Percentiles rank a stretch among this genome's conserved stretches.
These are phyloP conservation scores for Budorcas taxicolor DNA, from an alignment of 2,113 vertebrate genomes.

Conservation along the genomic window DNA sequence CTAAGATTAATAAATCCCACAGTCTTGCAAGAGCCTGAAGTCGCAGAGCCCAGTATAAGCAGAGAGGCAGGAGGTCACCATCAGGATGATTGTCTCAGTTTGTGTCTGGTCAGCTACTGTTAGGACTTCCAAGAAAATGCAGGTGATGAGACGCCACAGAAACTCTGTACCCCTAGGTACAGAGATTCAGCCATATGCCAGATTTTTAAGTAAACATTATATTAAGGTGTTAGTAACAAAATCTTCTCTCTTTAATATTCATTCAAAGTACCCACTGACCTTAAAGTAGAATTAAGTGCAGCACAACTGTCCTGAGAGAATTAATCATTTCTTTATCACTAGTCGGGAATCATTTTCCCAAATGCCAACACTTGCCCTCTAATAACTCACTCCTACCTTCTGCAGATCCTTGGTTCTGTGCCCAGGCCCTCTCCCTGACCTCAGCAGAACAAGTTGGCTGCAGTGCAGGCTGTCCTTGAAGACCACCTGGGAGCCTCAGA, in stretches of 20 bases:
- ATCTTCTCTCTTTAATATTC: constrained; percentile 49
- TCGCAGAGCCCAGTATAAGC: background rate
- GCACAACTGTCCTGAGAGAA: constrained; percentile 52
- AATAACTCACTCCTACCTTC: constrained; percentile 51
- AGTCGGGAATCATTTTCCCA: constrained; percentile 56
- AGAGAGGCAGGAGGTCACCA: background rate
- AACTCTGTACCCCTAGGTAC: background rate
- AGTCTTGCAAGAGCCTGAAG: background rate
- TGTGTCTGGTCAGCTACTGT: background rate
- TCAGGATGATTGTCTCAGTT: background rate
- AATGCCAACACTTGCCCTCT: constrained; percentile 55
- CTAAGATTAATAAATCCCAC: background rate
- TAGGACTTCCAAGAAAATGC: background rate
- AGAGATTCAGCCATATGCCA: background rate
- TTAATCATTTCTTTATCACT: constrained; percentile 65
- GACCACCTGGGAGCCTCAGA: constrained; percentile 64
- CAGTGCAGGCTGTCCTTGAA: constrained; percentile 52
- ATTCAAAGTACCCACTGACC: constrained; percentile 50
- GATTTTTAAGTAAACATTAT: constrained; percentile 52
- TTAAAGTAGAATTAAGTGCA: constrained; percentile 60
- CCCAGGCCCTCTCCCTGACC: constrained; percentile 54
- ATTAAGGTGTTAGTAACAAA: constrained; percentile 37
- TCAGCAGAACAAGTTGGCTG: constrained; percentile 32
- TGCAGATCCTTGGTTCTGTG: constrained; percentile 29
- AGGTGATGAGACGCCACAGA: background rate